Evolutionary conservation across 2,797 vertebrate species (phyloP).

Genomic region (Aulostomus chinensis): DNA sequence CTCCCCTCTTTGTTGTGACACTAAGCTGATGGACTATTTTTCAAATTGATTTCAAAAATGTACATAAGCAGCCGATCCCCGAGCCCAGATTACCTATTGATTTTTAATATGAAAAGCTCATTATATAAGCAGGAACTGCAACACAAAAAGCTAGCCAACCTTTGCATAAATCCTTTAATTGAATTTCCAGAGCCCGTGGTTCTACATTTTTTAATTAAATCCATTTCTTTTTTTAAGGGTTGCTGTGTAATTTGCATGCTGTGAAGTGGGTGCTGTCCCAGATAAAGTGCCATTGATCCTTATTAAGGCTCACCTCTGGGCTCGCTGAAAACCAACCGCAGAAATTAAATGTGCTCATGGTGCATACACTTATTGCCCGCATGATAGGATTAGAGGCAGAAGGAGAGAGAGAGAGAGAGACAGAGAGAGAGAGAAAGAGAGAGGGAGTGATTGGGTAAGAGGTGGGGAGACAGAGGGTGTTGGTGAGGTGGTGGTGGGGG

Average conservation of each 20-base stretch:
- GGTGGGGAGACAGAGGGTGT: slow-evolving; percentile 35
- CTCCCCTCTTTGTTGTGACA: slow-evolving; percentile 87
- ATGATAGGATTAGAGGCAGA: slow-evolving; percentile 92
- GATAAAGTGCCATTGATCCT: slow-evolving; percentile 99
- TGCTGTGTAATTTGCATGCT: slow-evolving; percentile 99
- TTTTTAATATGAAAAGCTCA: slow-evolving; percentile 99
- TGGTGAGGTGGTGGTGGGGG: too few relatives aligned
- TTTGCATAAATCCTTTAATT: slow-evolving; percentile 99
- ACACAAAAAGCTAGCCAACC: slow-evolving; percentile 99
- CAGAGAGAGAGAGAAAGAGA: slow-evolving; percentile 53
- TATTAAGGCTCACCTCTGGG: slow-evolving; percentile 99
- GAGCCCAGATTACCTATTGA: slow-evolving; percentile 99
- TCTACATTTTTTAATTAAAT: slow-evolving; percentile 99
- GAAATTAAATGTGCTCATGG: slow-evolving; percentile 99
- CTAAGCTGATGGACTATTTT: slow-evolving; percentile 99
- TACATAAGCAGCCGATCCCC: slow-evolving; percentile 99
- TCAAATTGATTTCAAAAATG: slow-evolving; percentile 99
- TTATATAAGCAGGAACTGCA: slow-evolving; percentile 99
- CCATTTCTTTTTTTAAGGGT: slow-evolving; percentile 99
- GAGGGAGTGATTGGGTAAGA: slow-evolving; percentile 64
- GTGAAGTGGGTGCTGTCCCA: slow-evolving; percentile 98
- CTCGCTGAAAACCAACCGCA: slow-evolving; percentile 98
- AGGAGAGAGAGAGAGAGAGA: slow-evolving; percentile 54
- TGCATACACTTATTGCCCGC: slow-evolving; percentile 95
- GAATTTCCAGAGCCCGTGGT: slow-evolving; percentile 99